phyloP scores from a whole-genome alignment of 1,140 invertebrate genomes.

The Pentalonia nigronervosa region DNA sequence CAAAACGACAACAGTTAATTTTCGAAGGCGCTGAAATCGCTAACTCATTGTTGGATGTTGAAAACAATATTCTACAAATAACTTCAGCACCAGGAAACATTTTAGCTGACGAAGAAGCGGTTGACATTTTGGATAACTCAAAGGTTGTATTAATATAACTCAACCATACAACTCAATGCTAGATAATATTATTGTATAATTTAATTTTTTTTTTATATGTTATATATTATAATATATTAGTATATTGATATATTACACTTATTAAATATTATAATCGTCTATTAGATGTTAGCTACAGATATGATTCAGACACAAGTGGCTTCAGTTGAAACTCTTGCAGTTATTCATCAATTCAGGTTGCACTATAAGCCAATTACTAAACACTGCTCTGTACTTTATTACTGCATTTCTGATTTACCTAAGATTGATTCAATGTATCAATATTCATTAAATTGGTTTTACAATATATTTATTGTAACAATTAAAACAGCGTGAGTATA shows the following conservation, averaged over 20 bases:
- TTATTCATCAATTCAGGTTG: conserved; percentile 78
- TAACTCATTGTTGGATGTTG: conserved; percentile 79
- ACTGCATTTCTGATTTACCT: conserved; percentile 88
- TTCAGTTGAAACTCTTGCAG: conserved; percentile 73
- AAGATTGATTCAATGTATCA: conserved; percentile 98
- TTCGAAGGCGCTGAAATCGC: conserved; percentile 85
- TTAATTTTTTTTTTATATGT: not conserved
- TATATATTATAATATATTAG: not conserved
- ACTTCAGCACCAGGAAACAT: conserved; percentile 87
- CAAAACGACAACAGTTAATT: conserved; percentile 84
- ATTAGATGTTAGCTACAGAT: conserved; percentile 72
- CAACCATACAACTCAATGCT: no score
- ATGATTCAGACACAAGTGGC: conserved; percentile 85
- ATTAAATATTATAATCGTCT: conserved; percentile 32
- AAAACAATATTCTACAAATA: conserved; percentile 89
- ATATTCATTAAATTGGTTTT: conserved; percentile 89
- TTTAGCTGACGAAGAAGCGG: conserved; percentile 89
- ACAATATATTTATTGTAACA: conserved; percentile 86
- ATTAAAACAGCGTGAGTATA: conserved; percentile 78
- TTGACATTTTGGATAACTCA: conserved; percentile 85
- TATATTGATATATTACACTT: not conserved
- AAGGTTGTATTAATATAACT: conserved; percentile 67
- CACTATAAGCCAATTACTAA: conserved; percentile 85
- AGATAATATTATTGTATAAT: no score
- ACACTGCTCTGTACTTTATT: conserved; percentile 88